Percentiles rank a stretch among this genome's conserved stretches.
Evolutionary conservation across 2,797 vertebrate genomes (phyloP).

Genomic region (Bradypodion ventrale): DNA sequence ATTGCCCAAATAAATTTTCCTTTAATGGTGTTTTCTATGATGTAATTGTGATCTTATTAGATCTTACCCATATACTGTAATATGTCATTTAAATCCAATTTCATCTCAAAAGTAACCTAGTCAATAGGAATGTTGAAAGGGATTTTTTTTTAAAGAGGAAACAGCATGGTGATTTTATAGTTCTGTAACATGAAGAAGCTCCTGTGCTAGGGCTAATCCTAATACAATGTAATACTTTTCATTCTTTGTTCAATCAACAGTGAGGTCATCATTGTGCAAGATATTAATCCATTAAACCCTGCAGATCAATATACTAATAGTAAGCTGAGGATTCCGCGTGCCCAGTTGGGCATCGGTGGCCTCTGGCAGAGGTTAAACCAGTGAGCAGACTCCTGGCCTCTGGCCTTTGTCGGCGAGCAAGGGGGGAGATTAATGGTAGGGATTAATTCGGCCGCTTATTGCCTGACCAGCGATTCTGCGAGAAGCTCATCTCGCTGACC

Average conservation of each 20-base stretch:
- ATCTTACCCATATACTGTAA: background rate
- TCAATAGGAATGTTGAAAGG: background rate
- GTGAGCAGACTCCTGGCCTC: no score
- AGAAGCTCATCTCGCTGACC: no score
- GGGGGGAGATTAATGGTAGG: no score
- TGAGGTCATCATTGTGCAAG: background rate
- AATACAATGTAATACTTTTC: no score
- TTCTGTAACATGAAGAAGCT: background rate
- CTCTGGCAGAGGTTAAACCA: no score
- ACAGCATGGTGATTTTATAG: background rate
- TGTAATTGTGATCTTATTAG: constrained; percentile 14
- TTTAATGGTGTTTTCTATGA: constrained; percentile 34
- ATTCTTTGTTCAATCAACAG: background rate
- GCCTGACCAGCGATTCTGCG: no score
- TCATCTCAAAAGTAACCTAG: background rate
- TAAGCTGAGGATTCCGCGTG: no score
- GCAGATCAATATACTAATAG: no score
- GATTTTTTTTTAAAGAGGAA: no score
- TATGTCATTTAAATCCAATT: constrained; percentile 22
- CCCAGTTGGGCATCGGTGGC: no score
- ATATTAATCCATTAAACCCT: background rate
- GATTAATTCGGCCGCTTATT: no score
- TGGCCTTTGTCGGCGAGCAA: no score
- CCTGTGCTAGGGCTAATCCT: background rate
- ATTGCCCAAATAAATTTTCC: constrained; percentile 37